These are phyloP conservation scores for Morpho helenor DNA, from an alignment of 2,888 invertebrate species.

Conservation along the genomic window DNA sequence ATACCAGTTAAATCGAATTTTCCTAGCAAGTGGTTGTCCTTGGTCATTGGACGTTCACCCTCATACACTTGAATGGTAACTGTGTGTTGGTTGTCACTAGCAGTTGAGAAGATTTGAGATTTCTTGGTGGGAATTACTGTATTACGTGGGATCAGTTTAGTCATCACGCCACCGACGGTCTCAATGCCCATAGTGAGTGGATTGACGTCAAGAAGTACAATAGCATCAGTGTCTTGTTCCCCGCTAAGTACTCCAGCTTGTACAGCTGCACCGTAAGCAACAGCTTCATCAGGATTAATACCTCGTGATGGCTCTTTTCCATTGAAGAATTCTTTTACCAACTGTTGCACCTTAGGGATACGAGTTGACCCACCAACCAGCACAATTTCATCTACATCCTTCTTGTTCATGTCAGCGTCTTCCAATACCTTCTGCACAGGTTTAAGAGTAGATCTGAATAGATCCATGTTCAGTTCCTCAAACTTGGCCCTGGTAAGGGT, in stretches of 20 bases:
- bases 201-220: conserved; percentile 98
- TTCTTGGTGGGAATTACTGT: conserved; percentile 99
- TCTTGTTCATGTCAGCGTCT: conserved; percentile 99
- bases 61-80: conserved; percentile 99
- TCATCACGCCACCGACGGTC: conserved; percentile 99
- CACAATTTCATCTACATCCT: conserved; percentile 99
- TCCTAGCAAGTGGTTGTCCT: conserved; percentile 98
- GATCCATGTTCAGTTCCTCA: conserved; percentile 97
- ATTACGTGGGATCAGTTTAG: conserved; percentile 97
- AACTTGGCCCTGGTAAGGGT: conserved; percentile 98
- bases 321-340: conserved; percentile 96
- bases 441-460: conserved; percentile 94
- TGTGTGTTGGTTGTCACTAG: conserved; percentile 99
- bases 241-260: conserved; percentile 99
- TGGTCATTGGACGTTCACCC: conserved; percentile 99
- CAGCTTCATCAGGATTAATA: conserved; percentile 99
- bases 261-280: conserved; percentile 98
- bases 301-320: conserved; percentile 99
- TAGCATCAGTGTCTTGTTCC: conserved; percentile 97
- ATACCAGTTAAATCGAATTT: conserved; percentile 99
- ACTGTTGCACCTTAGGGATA: conserved; percentile 97
- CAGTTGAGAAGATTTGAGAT: conserved; percentile 99
- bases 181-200: conserved; percentile 99
- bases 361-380: conserved; percentile 99
- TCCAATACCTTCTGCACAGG: conserved; percentile 97